These are phyloP conservation scores for Elysia crispata DNA, from an alignment of 2,888 invertebrate species.

Conservation along the genomic window DNA sequence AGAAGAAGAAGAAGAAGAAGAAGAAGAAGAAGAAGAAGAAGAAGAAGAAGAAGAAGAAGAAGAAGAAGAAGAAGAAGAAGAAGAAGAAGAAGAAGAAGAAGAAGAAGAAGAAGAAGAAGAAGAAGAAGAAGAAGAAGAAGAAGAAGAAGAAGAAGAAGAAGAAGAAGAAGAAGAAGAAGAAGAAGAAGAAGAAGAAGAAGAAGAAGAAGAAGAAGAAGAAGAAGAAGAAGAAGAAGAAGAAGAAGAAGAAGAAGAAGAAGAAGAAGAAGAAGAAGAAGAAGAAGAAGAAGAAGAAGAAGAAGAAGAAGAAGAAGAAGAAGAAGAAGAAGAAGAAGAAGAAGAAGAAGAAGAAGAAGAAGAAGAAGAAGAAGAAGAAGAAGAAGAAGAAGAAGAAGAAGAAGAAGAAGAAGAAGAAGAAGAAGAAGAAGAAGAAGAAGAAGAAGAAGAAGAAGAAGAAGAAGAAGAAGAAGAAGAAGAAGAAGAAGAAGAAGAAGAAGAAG, in stretches of 20 bases:
- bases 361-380: conserved; percentile 10
- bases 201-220: neutral
- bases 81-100: neutral
- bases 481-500: neutral
- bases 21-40: too few species aligned
- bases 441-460: conserved; percentile 37
- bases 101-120: conserved; percentile 22
- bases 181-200: conserved; percentile 18
- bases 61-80: too few species aligned
- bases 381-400: neutral
- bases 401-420: neutral
- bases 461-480: neutral
- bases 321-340: conserved; percentile 12
- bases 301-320: neutral
- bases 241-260: conserved; percentile 35
- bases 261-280: conserved; percentile 22
- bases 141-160: conserved; percentile 17
- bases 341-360: neutral
- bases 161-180: neutral
- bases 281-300: neutral
- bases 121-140: conserved; percentile 16
- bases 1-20: too few species aligned
- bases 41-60: too few species aligned
- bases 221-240: conserved; percentile 36
- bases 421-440: conserved; percentile 24